These are phyloP conservation scores for Tortrix viridana DNA, from an alignment of 2,888 invertebrate genomes.

Conservation along the genomic window DNA sequence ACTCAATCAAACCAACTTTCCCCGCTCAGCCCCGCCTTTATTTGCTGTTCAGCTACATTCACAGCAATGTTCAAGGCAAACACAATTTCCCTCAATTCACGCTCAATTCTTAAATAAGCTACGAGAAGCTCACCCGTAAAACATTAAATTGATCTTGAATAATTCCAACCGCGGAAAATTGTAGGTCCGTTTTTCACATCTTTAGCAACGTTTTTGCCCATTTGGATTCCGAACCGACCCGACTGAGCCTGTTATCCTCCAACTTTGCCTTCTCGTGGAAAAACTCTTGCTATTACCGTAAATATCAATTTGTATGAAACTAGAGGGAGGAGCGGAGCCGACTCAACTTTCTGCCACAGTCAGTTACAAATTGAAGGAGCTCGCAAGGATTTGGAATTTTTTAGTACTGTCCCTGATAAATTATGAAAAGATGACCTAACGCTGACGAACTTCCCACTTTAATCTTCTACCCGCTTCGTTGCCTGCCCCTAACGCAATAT, in stretches of 20 bases:
- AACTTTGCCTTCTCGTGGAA: constrained; percentile 76
- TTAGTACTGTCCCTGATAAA: constrained; percentile 43
- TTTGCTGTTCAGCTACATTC: constrained; percentile 24
- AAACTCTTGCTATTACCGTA: constrained; percentile 82
- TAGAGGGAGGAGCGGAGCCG: constrained; percentile 70
- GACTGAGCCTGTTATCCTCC: constrained; percentile 76
- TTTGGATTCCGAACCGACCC: constrained; percentile 73
- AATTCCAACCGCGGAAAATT: constrained; percentile 64
- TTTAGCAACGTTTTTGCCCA: constrained; percentile 72
- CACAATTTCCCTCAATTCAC: constrained; percentile 46
- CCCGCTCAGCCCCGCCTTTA: constrained; percentile 9
- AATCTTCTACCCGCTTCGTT: constrained; percentile 30
- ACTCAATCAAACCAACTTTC: constrained; percentile 4
- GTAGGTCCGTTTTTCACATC: constrained; percentile 72
- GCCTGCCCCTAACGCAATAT: constrained; percentile 28
- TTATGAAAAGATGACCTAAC: constrained; percentile 33
- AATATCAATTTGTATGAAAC: constrained; percentile 84
- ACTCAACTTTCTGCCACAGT: constrained; percentile 66
- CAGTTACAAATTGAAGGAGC: constrained; percentile 76
- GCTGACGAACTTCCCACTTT: constrained; percentile 35
- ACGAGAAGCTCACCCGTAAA: constrained; percentile 58
- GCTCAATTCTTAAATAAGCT: constrained; percentile 47
- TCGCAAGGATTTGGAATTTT: constrained; percentile 68
- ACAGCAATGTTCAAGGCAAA: constrained; percentile 41
- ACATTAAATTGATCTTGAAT: constrained; percentile 72